Conservation (phyloP, 2,113 vertebrate species). For the Trochalopteron elliotii region DNA sequence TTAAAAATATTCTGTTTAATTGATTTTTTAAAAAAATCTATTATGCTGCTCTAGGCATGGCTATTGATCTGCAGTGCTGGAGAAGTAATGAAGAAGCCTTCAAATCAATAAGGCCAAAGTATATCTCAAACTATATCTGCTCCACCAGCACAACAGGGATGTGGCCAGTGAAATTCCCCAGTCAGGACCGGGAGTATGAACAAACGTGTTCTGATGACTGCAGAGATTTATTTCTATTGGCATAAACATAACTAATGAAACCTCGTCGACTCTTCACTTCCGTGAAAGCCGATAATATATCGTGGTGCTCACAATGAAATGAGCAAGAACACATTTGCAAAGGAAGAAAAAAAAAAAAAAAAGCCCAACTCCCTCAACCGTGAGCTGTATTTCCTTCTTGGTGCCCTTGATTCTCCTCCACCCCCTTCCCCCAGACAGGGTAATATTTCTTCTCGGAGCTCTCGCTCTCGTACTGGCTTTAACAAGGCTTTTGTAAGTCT, state of each 20-base stretch:
- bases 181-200: background rate
- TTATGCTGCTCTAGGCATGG: slow-evolving; percentile 67
- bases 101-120: slow-evolving; percentile 75
- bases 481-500: slow-evolving; percentile 27
- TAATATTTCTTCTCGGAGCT: slow-evolving; percentile 50
- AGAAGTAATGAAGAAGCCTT: slow-evolving; percentile 75
- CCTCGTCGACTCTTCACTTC: slow-evolving; percentile 58
- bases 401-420: slow-evolving; percentile 33
- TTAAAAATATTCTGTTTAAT: slow-evolving; percentile 71
- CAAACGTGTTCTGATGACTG: slow-evolving; percentile 20
- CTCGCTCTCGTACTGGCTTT: background rate
- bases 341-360: background rate
- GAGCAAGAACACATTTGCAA: slow-evolving; percentile 59
- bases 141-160: slow-evolving; percentile 36
- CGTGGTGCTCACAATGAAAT: slow-evolving; percentile 47
- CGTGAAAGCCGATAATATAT: slow-evolving; percentile 63
- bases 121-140: slow-evolving; percentile 60
- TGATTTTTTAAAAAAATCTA: slow-evolving; percentile 75
- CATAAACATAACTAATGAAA: slow-evolving; percentile 76
- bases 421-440: slow-evolving; percentile 28
- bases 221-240: slow-evolving; percentile 70
- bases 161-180: slow-evolving; percentile 43
- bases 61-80: slow-evolving; percentile 69
- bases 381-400: slow-evolving; percentile 49
- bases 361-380: slow-evolving; percentile 32